Evolutionary conservation across 2,888 invertebrate species (phyloP).

Genomic region (Saturnia pavonia): DNA sequence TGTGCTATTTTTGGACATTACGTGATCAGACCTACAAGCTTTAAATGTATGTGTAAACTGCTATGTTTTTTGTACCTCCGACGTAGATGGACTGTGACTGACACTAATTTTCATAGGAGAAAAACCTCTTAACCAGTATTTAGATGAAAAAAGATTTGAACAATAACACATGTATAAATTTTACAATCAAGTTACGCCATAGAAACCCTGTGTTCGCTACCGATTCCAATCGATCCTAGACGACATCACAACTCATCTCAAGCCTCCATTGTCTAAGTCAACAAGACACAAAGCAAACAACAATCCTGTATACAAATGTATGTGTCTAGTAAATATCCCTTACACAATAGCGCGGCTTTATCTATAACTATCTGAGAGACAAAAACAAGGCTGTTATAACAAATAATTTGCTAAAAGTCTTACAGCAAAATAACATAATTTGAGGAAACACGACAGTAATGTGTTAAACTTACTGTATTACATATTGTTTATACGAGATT

Average conservation of each 20-base stretch:
- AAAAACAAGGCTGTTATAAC: slow-evolving; percentile 70
- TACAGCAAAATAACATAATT: slow-evolving; percentile 45
- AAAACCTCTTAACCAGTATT: not conserved
- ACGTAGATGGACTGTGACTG: not conserved
- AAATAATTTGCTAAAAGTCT: slow-evolving; percentile 46
- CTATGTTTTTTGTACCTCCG: no score
- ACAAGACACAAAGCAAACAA: slow-evolving; percentile 20
- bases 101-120: not conserved
- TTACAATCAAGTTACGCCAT: not conserved
- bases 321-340: slow-evolving; percentile 37
- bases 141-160: not conserved
- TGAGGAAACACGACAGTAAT: slow-evolving; percentile 59
- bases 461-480: slow-evolving; percentile 57
- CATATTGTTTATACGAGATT: not conserved
- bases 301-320: slow-evolving; percentile 14
- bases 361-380: slow-evolving; percentile 51
- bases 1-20: no score
- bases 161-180: not conserved
- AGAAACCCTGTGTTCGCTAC: not conserved
- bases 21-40: no score
- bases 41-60: no score
- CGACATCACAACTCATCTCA: slow-evolving; percentile 13
- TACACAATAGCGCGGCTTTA: slow-evolving; percentile 48
- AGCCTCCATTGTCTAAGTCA: slow-evolving; percentile 19
- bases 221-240: not conserved